Base-by-base conservation (phyloP, 2,113 vertebrate genomes). In the Pterocles gutturalis region DNA sequence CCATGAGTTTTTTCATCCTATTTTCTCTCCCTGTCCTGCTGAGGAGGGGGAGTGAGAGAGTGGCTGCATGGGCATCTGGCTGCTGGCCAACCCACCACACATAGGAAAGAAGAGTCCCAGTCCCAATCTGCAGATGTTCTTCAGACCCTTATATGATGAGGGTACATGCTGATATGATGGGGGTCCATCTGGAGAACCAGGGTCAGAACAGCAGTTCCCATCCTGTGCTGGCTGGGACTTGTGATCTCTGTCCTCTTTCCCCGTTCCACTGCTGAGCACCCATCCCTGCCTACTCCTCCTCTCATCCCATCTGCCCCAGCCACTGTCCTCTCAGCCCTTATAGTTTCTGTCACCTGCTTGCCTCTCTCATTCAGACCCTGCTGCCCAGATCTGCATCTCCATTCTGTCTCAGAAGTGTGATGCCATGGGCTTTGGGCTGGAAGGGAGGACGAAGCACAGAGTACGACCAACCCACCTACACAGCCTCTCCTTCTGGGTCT, bases 11-110 rank as follows among this genome's bases (percentile, higher is more conserved):
- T 76, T 65, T 43, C 22, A 58, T 70, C 29, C 34, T 43, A 1
- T 71, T 71, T 82, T 77, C n/a, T 69, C 25, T 70, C 13, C 38
- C 22, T 53, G 38, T 53, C 21, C 49, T 55, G 57, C 21, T 66
- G 75, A 71, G n/a, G 34, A 53, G 14, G 20, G 43, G 5, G 16
- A 65, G 16, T 33, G 36, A 54, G 49, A 6, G 26, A 33, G n/a
- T 1, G 2, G 21, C 14, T 70, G 28, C 9, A 11, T 53, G 25
- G 20, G 61, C 1, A 0, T 60, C 25, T 36, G 78, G 20, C 33
- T 11, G 33, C 33, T 70, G 38, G 26, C 21, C 41, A 48, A 46
- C 41, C 36, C 25, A 18, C 20, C n/a, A 43, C 43, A 28, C 14
- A 3, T 1, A 9, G n/a, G 11, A 60, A 46, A 84, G 41, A 11